Conservation (phyloP, 2,888 invertebrate genomes). For the Eupithecia centaureata region DNA sequence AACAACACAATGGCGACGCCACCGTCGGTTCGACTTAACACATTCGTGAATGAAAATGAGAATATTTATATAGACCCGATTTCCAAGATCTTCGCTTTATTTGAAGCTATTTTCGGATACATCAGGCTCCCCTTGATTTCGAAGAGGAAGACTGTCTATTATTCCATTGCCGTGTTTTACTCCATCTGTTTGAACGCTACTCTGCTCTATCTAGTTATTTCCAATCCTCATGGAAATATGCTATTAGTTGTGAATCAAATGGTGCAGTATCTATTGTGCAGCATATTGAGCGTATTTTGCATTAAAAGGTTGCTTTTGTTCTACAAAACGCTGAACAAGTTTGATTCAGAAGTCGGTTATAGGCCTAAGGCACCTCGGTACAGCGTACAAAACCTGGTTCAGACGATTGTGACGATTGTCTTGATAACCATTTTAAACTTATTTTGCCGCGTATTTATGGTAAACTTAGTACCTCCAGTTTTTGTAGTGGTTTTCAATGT, state of each 20-base stretch:
- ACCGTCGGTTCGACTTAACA: slow-evolving; percentile 53
- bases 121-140: slow-evolving; percentile 52
- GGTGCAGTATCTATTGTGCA: slow-evolving; percentile 45
- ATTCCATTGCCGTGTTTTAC: slow-evolving; percentile 45
- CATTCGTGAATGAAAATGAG: slow-evolving; percentile 50
- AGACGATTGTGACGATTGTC: slow-evolving; percentile 43
- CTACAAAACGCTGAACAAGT: slow-evolving; percentile 55
- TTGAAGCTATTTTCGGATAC: slow-evolving; percentile 51
- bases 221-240: fast-evolving
- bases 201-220: slow-evolving; percentile 12
- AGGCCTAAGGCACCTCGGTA: slow-evolving; percentile 51
- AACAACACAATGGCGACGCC: slow-evolving; percentile 50
- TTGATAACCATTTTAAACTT: slow-evolving; percentile 20
- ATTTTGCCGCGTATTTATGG: background rate
- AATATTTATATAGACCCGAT: slow-evolving; percentile 53
- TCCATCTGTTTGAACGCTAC: slow-evolving; percentile 34
- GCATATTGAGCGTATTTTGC: slow-evolving; percentile 48
- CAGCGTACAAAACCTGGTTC: slow-evolving; percentile 51
- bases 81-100: slow-evolving; percentile 55
- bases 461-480: background rate
- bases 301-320: slow-evolving; percentile 53
- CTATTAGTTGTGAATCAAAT: slow-evolving; percentile 23
- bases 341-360: slow-evolving; percentile 58
- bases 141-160: slow-evolving; percentile 41
- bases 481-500: slow-evolving; percentile 31